phyloP scores from a whole-genome alignment of 1,140 invertebrate genomes.

The Thereuonema tuberculata region DNA sequence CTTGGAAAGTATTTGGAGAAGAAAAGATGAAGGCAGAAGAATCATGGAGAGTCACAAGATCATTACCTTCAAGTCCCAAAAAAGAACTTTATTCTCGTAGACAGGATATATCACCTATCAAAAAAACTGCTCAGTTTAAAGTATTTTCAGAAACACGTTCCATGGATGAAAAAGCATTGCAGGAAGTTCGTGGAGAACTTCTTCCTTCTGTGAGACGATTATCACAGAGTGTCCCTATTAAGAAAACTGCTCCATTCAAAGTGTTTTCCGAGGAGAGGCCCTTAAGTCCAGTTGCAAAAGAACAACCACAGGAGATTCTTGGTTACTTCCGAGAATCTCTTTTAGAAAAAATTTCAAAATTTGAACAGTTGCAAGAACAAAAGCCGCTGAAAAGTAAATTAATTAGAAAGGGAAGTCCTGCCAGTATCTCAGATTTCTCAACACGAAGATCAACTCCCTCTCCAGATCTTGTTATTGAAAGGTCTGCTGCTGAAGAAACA shows the following conservation, averaged over 20 bases:
- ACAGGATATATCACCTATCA: not conserved
- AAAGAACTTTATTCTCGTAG: constrained; percentile 1
- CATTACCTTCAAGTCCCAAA: constrained; percentile 1
- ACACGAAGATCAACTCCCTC: too few species aligned
- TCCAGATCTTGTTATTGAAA: too few species aligned
- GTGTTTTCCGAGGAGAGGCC: not conserved
- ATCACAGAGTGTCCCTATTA: not conserved
- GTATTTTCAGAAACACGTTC: not conserved
- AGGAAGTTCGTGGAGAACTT: not conserved
- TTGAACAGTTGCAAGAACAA: not conserved
- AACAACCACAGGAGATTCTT: too few species aligned
- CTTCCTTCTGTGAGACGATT: not conserved
- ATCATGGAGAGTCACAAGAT: not conserved
- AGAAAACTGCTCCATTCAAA: not conserved
- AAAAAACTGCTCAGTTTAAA: not conserved
- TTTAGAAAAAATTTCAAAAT: not conserved
- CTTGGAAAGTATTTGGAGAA: not conserved
- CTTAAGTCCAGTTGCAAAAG: too few species aligned
- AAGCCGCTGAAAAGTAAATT: not conserved
- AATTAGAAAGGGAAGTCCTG: too few species aligned
- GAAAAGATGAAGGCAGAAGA: not conserved
- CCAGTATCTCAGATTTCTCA: too few species aligned
- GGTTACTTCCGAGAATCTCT: not conserved
- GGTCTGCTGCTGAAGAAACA: too few species aligned
- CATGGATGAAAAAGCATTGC: not conserved